phyloP scores from a whole-genome alignment of 2,797 vertebrate genomes.

The Xenentodon cancila region DNA sequence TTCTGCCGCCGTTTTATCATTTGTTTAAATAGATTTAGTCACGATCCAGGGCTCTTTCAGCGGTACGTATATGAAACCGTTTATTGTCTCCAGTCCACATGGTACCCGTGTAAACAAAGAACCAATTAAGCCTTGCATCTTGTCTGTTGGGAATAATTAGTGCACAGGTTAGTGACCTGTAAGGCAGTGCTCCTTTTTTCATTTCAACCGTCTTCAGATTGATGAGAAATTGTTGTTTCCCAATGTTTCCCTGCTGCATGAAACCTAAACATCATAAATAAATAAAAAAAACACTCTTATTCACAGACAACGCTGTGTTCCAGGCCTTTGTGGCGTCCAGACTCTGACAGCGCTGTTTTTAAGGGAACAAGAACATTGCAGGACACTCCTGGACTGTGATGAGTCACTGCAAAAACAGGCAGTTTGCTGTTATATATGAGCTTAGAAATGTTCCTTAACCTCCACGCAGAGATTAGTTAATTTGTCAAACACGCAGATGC shows the following conservation, averaged over 20 bases:
- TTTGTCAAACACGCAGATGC: conserved; percentile 18
- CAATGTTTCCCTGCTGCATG: neutral
- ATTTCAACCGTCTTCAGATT: conserved; percentile 7
- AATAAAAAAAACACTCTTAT: neutral
- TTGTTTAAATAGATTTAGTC: neutral
- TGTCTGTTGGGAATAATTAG: conserved; percentile 68
- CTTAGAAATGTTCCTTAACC: neutral
- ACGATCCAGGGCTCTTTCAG: neutral
- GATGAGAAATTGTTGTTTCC: neutral
- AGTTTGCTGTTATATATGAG: neutral
- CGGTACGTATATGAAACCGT: conserved; percentile 38
- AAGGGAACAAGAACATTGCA: neutral
- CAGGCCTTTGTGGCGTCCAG: too few relatives aligned
- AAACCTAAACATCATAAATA: conserved; percentile 5
- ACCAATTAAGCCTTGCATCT: conserved; percentile 52
- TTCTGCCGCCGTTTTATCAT: too few relatives aligned
- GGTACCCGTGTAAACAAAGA: conserved; percentile 60
- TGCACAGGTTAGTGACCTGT: conserved; percentile 53
- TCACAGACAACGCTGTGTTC: conserved; percentile 5
- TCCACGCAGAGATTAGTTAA: conserved; percentile 12
- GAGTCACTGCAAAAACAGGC: conserved; percentile 40
- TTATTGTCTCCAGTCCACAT: conserved; percentile 42
- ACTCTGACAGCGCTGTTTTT: neutral
- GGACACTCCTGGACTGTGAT: conserved; percentile 40
- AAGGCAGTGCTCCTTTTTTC: conserved; percentile 12